phyloP scores from a whole-genome alignment of 2,797 vertebrate genomes.

The Sebastiscus albofasciatus region DNA sequence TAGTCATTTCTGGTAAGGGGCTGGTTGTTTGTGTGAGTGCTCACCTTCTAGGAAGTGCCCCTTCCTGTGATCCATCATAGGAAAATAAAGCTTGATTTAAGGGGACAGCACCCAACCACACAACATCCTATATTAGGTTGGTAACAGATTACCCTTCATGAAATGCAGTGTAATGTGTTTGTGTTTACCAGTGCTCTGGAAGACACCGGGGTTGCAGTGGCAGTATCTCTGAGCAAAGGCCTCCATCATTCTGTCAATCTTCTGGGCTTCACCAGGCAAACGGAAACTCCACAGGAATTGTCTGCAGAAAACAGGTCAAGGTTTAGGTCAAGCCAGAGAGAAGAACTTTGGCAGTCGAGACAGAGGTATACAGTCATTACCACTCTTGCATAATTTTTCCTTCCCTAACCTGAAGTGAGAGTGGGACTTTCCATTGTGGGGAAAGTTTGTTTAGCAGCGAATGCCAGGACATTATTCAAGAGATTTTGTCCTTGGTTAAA shows the following conservation, averaged over 20 bases:
- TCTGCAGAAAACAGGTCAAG: constrained; percentile 70
- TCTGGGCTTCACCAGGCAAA: constrained; percentile 94
- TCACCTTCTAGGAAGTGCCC: background rate
- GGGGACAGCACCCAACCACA: background rate
- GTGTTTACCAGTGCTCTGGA: constrained; percentile 90
- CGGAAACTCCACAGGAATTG: constrained; percentile 97
- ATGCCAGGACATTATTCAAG: background rate
- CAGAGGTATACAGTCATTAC: background rate
- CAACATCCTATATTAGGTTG: background rate
- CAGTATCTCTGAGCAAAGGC: constrained; percentile 97
- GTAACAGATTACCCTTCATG: background rate
- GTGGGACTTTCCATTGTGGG: constrained; percentile 38
- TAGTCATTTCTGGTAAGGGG: constrained; percentile 24
- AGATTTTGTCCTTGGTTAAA: background rate
- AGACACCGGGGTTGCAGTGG: constrained; percentile 93
- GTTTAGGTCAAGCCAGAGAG: constrained; percentile 28
- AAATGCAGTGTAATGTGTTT: background rate
- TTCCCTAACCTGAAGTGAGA: background rate
- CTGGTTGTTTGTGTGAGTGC: background rate
- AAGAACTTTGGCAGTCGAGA: constrained; percentile 9
- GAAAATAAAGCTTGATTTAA: background rate
- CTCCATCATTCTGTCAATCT: constrained; percentile 98
- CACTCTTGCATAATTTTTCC: background rate
- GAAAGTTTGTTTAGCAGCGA: background rate
- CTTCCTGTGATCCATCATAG: constrained; percentile 19